Percentiles rank a stretch among this genome's conserved stretches.
phyloP scores from a whole-genome alignment of 2,113 vertebrate species.

The Saguinus midas region DNA sequence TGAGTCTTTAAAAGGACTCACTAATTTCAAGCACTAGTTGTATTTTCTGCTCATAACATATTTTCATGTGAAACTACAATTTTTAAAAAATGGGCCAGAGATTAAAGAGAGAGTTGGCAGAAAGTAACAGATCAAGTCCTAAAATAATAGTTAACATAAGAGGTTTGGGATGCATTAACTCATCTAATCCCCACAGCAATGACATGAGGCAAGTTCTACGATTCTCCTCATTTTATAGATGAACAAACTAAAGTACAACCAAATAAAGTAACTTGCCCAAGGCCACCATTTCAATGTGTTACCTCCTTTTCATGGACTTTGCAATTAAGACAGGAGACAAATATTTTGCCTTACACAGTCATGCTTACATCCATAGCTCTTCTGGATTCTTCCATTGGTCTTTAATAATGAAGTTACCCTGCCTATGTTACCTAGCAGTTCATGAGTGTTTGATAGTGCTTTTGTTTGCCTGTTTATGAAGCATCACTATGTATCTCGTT shows the following conservation, averaged over 20 bases:
- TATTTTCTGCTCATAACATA: conserved; percentile 43
- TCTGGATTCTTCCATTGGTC: background rate
- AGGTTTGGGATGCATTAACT: background rate
- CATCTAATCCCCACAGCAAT: background rate
- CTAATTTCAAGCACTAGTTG: conserved; percentile 46
- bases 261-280: background rate
- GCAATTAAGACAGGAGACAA: background rate
- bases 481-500: background rate
- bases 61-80: conserved; percentile 11
- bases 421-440: background rate
- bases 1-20: conserved; percentile 49
- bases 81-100: background rate
- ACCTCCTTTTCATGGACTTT: background rate
- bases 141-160: background rate
- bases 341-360: background rate
- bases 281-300: background rate
- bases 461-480: background rate
- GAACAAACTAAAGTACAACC: background rate
- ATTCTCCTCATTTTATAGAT: background rate
- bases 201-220: background rate
- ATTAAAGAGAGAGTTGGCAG: background rate
- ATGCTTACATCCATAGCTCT: background rate
- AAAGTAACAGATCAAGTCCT: background rate
- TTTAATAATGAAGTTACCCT: background rate
- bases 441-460: background rate